phyloP scores from a whole-genome alignment of 2,888 invertebrate genomes.

The Xylophagus ater region DNA sequence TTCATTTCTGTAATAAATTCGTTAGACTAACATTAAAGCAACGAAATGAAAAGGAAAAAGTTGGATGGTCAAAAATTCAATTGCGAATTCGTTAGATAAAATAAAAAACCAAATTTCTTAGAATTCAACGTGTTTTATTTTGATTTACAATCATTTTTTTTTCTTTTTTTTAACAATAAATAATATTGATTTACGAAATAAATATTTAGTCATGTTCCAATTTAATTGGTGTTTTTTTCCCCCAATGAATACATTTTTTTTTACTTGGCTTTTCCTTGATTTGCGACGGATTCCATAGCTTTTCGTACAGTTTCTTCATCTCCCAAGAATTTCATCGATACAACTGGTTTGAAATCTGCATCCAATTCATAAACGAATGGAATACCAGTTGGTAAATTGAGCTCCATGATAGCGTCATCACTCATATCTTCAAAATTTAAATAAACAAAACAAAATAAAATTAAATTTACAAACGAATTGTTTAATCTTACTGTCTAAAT shows the following conservation, averaged over 20 bases:
- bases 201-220: too few species aligned
- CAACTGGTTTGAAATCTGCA: slow-evolving; percentile 61
- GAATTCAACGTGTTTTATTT: too few species aligned
- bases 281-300: slow-evolving; percentile 71
- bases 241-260: slow-evolving; percentile 22
- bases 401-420: slow-evolving; percentile 64
- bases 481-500: slow-evolving; percentile 59
- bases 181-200: too few species aligned
- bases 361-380: slow-evolving; percentile 72
- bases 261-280: slow-evolving; percentile 63
- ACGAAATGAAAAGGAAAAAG: too few species aligned
- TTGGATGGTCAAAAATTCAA: too few species aligned
- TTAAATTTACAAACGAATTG: not conserved
- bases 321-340: slow-evolving; percentile 67
- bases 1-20: too few species aligned
- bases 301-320: slow-evolving; percentile 71
- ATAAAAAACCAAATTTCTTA: too few species aligned
- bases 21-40: too few species aligned
- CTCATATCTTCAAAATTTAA: slow-evolving; percentile 57
- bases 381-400: slow-evolving; percentile 71
- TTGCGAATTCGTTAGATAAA: too few species aligned
- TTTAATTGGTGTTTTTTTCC: too few species aligned
- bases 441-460: not conserved
- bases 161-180: too few species aligned
- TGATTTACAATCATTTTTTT: too few species aligned